Evolutionary conservation across 2,113 vertebrate genomes (phyloP).

Genomic region (Melanerpes formicivorus): DNA sequence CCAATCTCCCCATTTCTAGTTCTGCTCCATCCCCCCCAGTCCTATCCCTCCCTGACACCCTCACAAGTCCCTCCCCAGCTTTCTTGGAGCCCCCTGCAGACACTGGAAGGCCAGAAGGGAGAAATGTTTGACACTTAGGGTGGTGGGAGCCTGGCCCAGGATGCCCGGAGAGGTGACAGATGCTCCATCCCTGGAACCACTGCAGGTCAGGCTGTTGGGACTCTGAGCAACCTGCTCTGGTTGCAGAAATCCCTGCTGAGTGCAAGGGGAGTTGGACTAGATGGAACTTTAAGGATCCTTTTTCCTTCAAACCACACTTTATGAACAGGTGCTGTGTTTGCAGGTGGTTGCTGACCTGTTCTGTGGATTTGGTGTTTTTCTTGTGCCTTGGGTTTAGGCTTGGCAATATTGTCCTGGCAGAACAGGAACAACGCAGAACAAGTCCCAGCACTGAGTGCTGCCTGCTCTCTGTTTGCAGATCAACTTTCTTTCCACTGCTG

Average conservation of each 20-base stretch:
- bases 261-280: background rate
- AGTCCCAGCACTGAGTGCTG: rapidly evolving
- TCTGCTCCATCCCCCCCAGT: too few relatives aligned
- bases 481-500: rapidly evolving
- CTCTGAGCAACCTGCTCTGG: background rate
- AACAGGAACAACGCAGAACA: rapidly evolving
- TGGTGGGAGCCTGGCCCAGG: background rate
- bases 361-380: background rate
- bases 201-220: background rate
- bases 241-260: background rate
- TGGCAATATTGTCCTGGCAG: background rate
- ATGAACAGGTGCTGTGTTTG: background rate
- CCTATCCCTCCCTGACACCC: too few relatives aligned
- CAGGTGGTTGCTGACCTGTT: rapidly evolving
- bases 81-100: too few relatives aligned
- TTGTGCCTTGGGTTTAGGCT: background rate
- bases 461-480: background rate
- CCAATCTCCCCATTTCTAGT: too few relatives aligned
- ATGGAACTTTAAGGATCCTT: background rate
- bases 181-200: background rate
- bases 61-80: too few relatives aligned
- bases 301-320: background rate
- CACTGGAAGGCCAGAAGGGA: too few relatives aligned
- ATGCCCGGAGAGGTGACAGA: background rate
- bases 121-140: too few relatives aligned